Conservation (phyloP, 1,140 invertebrate species). For the Aphaenogaster floridana region DNA sequence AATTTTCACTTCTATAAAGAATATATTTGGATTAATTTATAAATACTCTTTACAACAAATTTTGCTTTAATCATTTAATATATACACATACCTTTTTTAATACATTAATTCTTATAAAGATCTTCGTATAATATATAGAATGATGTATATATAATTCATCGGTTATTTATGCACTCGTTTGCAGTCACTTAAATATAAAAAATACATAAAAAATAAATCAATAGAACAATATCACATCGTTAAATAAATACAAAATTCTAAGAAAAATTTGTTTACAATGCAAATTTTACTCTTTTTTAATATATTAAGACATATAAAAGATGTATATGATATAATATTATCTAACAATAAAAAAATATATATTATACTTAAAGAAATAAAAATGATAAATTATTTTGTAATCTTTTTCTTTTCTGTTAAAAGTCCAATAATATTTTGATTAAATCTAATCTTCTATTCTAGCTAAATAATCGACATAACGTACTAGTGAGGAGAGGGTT, state of each 20-base stretch:
- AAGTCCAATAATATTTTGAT: background rate
- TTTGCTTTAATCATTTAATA: background rate
- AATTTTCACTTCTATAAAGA: background rate
- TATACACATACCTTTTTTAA: no score
- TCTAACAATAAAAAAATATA: background rate
- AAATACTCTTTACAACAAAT: background rate
- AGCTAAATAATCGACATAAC: background rate
- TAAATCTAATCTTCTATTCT: background rate
- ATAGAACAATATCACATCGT: background rate
- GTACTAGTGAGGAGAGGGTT: conserved; percentile 44
- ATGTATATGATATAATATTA: background rate
- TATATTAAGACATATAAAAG: background rate
- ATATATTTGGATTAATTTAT: background rate
- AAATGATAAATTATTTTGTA: background rate
- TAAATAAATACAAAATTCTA: background rate
- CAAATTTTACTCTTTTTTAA: background rate
- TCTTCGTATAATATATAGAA: background rate
- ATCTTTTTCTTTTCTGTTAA: background rate
- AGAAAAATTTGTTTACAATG: background rate
- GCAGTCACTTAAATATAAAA: background rate
- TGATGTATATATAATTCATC: background rate
- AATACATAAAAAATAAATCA: background rate
- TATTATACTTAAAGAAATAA: background rate
- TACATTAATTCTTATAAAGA: background rate
- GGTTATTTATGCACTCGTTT: background rate